Base-by-base conservation (phyloP, 2,888 invertebrate species). In the Apocheima hispidaria region DNA sequence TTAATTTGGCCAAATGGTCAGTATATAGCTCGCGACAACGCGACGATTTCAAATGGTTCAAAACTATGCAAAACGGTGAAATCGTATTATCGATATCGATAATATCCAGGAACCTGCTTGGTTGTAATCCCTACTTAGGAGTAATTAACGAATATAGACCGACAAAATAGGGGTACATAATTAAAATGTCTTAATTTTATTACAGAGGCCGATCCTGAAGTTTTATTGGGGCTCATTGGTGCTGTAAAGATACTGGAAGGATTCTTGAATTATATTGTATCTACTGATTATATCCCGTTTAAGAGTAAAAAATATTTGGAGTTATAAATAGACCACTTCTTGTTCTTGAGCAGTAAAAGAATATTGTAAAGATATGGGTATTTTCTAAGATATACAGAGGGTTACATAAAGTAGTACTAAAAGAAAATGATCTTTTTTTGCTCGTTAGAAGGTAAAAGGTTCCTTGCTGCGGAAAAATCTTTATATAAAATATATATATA, bases 181-280 rank as follows among this genome's bases (percentile, higher is more conserved):
- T 92, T 88, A 91, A 92, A 92, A 90, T 88, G 92, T 91, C 89
- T 86, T 91, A 90, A 91, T 90, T 91, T 90, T 90, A 92, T 90
- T 88, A 79, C 71, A 63, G 76, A 77, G 75, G 79, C 77, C 79
- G 79, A 75, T 75, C 78, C 75, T 75, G 71, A 65, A 69, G 67
- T 72, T 83, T 90, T 91, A 90, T 89, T 82, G 73, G 69, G 65
- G 69, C 75, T 75, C 79, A 86, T 82, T 79, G 66, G 75, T 61
- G 81, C 74, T 75, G 79, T 90, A 88, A 86, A 88, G 79, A 78
- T 80, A 79, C 74, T 68, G 64, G 66, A 67, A 73, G 70, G 70
- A 63, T 66, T 60, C 64, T 60, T 41, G 20, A 41, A 46, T 51
- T 63, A 50, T 61, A 62, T 51, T 55, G 63, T 57, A 52, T 51